Base-by-base conservation (phyloP, 2,797 vertebrate genomes). In the Pseudotriccus pelzelni region DNA sequence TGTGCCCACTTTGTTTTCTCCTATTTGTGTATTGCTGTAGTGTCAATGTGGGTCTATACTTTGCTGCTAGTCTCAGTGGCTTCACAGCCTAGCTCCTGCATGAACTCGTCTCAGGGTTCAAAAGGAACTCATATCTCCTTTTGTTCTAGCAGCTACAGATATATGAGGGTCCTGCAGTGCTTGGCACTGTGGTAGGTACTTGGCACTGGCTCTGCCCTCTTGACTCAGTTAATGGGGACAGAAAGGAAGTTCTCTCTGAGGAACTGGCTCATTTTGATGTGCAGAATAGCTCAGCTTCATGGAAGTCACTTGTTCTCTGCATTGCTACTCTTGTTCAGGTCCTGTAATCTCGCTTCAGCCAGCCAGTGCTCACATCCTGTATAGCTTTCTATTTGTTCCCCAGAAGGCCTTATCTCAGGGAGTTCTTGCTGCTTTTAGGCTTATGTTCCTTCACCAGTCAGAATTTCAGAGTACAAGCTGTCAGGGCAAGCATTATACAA, bases 331-430 rank as follows among this genome's bases (percentile, higher is more conserved):
- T 14, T 60, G 14, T 52, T 79, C 41, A 76, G 41, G 24, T 22
- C 12, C 30, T 64, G 18, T 52, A 39, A 50, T 56, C 63, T 80
- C 59, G 16, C 34, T 93, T 78, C 47, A 85, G 49, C 19, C 44
- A 70, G 28, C 7, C 10, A 44, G 4, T 5, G 60, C 24, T 74
- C 4, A 2, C 5, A 46, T 7, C 5, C 6, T 2, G 0, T 46
- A 27, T 4, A 56, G 14, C 50, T 85, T 69, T 64, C 12, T 47
- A 19, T 63, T 72, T 76, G 70, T 30, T 66, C 30, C 37, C 4
- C 6, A 41, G 46, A 39, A 59, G 18, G 9, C 10, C 28, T 76
- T 20, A 55, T 60, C 32, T 81, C 25, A 28, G 16, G 16, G 11
- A 72, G 3, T 32, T 85, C 50, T 44, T 59, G 21, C 7, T 37